Percentiles rank a stretch among this genome's conserved stretches.
Conservation (phyloP, 2,888 invertebrate genomes). For the Cephus pulcher region DNA sequence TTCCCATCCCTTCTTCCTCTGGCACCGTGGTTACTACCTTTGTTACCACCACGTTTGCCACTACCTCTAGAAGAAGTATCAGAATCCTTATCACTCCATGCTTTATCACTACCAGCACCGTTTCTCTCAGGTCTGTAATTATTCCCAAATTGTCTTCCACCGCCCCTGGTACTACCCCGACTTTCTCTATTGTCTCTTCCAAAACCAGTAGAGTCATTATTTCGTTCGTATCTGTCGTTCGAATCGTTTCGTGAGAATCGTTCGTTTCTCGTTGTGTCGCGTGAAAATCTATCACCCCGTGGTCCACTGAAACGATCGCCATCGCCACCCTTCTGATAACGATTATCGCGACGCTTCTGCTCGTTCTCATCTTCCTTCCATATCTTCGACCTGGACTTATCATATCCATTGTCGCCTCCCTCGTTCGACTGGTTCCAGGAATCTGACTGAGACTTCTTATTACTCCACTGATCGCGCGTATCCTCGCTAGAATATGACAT, state of each 20-base stretch:
- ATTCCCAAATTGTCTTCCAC: slow-evolving; percentile 16
- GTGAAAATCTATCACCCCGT: slow-evolving; percentile 27
- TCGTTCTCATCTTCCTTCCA: slow-evolving; percentile 53
- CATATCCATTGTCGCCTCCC: slow-evolving; percentile 8
- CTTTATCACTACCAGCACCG: slow-evolving; percentile 11
- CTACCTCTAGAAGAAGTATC: slow-evolving; percentile 47
- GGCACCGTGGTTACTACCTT: background rate
- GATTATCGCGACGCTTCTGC: slow-evolving; percentile 44
- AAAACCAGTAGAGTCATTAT: slow-evolving; percentile 23
- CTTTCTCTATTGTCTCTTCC: slow-evolving; percentile 21
- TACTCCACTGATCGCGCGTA: slow-evolving; percentile 31
- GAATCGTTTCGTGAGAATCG: slow-evolving; percentile 31
- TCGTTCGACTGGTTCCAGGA: slow-evolving; percentile 16
- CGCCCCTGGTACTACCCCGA: slow-evolving; percentile 15
- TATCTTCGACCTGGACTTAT: slow-evolving; percentile 32
- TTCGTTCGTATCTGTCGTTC: slow-evolving; percentile 29
- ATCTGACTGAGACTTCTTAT: background rate
- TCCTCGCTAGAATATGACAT: slow-evolving; percentile 26
- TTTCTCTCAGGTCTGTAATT: slow-evolving; percentile 28
- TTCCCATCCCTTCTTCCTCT: slow-evolving; percentile 12
- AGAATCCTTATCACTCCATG: slow-evolving; percentile 51
- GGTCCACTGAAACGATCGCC: slow-evolving; percentile 20
- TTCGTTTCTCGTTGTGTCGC: slow-evolving; percentile 39
- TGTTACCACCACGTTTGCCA: slow-evolving; percentile 28
- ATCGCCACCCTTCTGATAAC: slow-evolving; percentile 14